Percentiles rank a stretch among this genome's conserved stretches.
These are phyloP conservation scores for Leptodirus hochenwartii DNA, from an alignment of 2,888 invertebrate genomes.

Conservation along the genomic window DNA sequence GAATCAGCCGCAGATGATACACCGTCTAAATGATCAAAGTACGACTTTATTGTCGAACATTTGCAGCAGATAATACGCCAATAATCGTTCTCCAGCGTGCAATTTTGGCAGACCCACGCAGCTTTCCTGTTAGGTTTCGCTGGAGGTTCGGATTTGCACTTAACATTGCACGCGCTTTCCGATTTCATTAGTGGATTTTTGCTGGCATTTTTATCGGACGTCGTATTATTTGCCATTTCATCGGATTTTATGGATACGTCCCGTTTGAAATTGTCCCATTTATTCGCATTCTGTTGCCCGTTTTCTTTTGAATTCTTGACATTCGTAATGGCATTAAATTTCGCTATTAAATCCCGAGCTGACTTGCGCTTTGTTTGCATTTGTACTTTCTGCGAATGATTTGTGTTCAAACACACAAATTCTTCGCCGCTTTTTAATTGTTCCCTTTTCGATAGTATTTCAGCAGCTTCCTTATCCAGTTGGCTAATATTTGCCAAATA, in stretches of 20 bases:
- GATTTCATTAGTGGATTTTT: constrained; percentile 22
- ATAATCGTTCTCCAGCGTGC: constrained; percentile 39
- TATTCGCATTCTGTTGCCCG: no score
- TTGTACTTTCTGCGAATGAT: constrained; percentile 20
- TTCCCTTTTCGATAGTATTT: constrained; percentile 42
- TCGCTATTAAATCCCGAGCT: constrained; percentile 37
- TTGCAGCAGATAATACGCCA: constrained; percentile 43
- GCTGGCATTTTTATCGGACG: constrained; percentile 4
- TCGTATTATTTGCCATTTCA: constrained; percentile 8
- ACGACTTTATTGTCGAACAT: constrained; percentile 34
- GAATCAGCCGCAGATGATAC: no score
- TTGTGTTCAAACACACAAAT: constrained; percentile 25
- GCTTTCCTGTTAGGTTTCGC: constrained; percentile 21
- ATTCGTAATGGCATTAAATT: constrained; percentile 42
- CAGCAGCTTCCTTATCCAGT: constrained; percentile 58
- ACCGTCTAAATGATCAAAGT: constrained; percentile 23
- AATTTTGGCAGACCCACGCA: constrained; percentile 42
- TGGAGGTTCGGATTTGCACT: constrained; percentile 13
- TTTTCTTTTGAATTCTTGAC: constrained; percentile 20
- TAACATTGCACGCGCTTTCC: constrained; percentile 23
- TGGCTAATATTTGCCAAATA: constrained; percentile 60
- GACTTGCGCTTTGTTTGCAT: constrained; percentile 24
- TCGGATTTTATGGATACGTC: constrained; percentile 9
- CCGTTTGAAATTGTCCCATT: constrained; percentile 9
- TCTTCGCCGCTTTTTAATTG: constrained; percentile 20